Base-by-base conservation (phyloP, 2,113 vertebrate species). In the Hemicordylus capensis region DNA sequence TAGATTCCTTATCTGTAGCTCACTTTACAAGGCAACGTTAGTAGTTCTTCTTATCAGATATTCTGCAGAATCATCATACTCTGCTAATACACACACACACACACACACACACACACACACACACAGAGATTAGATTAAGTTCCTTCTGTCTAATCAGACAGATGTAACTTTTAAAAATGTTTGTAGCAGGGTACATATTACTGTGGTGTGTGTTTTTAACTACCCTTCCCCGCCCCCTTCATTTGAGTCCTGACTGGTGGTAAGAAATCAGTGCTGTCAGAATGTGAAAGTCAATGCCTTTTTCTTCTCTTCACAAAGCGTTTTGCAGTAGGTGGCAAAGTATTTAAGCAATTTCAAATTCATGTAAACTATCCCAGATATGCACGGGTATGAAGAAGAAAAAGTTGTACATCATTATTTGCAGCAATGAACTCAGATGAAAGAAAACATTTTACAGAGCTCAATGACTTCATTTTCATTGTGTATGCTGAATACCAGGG, bases 361-460 rank as follows among this genome's bases (percentile, higher is more conserved):
- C 93, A 97, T 96, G 94, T 93, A 94, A 97, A 95, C 89, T 96
- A 97, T 97, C 91, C 85, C 91, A 96, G 95, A 96, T 91, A 97
- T 97, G 93, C 89, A 85, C 88, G 89, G 84, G 89, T 83, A 95
- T 97, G 86, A 93, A 95, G 84, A 95, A 94, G 89, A 87, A 93
- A n/a, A 92, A 63, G 37, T 31, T 90, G 70, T 67, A 86, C 80
- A 86, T 93, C 58, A 78, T 93, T 91, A 88, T 87, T 88, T 94
- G 92, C 80, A 83, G 48, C 24, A 92, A 88, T 73, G 79, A 93
- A 89, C 70, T 76, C 76, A 87, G 82, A 92, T 69, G 80, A 93
- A 94, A 92, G 66, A 85, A 67, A 90, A 90, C 44, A 90, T 92
- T 93, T 94, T 93, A 81, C 86, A 92, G 76, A 19, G 78, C 39